Evolutionary conservation across 2,113 vertebrate species (phyloP).

Genomic region (Tragelaphus strepsiceros): DNA sequence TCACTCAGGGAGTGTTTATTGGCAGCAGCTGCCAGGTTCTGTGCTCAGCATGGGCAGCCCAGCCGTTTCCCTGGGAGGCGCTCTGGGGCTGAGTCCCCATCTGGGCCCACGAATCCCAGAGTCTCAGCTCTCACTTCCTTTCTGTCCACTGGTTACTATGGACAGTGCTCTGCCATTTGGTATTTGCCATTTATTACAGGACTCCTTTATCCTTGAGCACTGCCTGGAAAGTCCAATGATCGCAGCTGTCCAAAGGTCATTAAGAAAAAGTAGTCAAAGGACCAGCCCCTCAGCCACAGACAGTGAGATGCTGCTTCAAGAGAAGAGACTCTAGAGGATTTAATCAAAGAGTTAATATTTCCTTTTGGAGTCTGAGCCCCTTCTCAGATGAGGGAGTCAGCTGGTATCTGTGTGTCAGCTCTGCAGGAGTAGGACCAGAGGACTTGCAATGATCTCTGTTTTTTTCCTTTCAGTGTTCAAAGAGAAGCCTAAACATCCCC

Average conservation of each 20-base stretch:
- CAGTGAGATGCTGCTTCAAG: neutral
- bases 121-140: neutral
- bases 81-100: neutral
- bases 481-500: slow-evolving; percentile 88
- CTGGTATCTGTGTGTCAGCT: neutral
- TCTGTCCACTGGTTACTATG: neutral
- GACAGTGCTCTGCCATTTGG: neutral
- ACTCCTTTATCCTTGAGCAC: neutral
- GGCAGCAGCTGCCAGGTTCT: neutral
- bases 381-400: neutral
- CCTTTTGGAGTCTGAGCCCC: neutral
- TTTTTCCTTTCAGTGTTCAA: slow-evolving; percentile 88
- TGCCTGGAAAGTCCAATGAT: neutral
- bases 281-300: neutral
- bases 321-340: neutral
- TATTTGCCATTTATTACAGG: neutral
- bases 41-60: neutral
- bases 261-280: neutral
- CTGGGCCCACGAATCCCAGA: neutral
- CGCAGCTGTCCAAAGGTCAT: neutral
- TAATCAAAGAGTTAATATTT: neutral
- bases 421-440: neutral
- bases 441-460: slow-evolving; percentile 39
- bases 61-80: neutral
- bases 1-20: too few relatives aligned